A percentile compares a stretch with the other conserved stretches of the same genome.
These are phyloP conservation scores for Cheilosia grossa DNA, from an alignment of 2,888 invertebrate species.

Conservation along the genomic window DNA sequence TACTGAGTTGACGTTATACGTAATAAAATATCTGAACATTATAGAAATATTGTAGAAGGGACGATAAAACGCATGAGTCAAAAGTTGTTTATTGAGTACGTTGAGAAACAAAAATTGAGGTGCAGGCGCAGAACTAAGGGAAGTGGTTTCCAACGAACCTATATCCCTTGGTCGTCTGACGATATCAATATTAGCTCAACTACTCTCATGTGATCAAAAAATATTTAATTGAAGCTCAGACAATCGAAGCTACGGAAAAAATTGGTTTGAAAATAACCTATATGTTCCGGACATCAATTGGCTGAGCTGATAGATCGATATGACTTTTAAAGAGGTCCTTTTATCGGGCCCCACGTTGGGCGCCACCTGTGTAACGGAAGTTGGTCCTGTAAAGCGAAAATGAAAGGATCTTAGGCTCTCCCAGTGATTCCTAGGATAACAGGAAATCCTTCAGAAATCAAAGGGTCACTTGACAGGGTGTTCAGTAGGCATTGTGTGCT, in stretches of 20 bases:
- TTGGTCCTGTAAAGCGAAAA: too few species aligned
- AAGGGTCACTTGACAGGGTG: too few species aligned
- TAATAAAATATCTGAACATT: not conserved
- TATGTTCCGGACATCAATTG: not conserved
- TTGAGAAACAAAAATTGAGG: not conserved
- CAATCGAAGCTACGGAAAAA: not conserved
- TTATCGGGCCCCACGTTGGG: not conserved
- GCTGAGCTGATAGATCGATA: not conserved
- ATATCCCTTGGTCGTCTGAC: not conserved
- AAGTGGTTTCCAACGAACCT: conserved; percentile 3
- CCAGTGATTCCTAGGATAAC: too few species aligned
- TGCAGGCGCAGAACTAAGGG: not conserved
- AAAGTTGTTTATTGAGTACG: not conserved
- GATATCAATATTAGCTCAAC: not conserved
- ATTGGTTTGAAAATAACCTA: not conserved
- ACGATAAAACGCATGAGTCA: not conserved
- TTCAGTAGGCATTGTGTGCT: too few species aligned
- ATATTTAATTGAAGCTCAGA: not conserved
- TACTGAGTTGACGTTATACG: not conserved
- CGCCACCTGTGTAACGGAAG: not conserved
- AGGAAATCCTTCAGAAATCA: too few species aligned
- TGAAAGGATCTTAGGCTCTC: too few species aligned
- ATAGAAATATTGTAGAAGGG: not conserved
- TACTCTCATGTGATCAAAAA: not conserved
- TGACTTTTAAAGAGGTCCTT: not conserved